phyloP scores from a whole-genome alignment of 2,888 invertebrate species.

The Clepsis dumicolana region DNA sequence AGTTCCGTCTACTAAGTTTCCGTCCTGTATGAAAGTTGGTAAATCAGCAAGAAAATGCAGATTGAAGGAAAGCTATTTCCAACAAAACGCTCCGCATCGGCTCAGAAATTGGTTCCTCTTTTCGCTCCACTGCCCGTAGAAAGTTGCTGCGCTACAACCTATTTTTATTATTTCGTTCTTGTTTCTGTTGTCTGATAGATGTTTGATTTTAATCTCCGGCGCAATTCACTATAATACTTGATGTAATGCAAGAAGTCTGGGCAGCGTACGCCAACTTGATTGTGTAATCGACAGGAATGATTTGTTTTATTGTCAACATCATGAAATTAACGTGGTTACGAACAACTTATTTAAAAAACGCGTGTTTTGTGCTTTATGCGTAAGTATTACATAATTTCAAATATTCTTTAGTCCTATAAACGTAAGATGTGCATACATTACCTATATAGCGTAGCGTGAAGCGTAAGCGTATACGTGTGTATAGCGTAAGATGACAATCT shows the following conservation, averaged over 20 bases:
- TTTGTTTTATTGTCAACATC: background rate
- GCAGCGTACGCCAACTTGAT: background rate
- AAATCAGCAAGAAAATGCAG: slow-evolving; percentile 87
- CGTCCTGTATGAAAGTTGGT: slow-evolving; percentile 80
- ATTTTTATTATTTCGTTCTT: slow-evolving; percentile 81
- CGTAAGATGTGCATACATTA: too few relatives aligned
- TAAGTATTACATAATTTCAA: too few relatives aligned
- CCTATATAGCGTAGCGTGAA: background rate
- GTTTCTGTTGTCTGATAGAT: slow-evolving; percentile 70
- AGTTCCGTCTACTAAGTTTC: slow-evolving; percentile 51
- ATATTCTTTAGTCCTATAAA: too few relatives aligned
- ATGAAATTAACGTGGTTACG: background rate
- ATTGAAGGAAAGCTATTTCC: slow-evolving; percentile 86
- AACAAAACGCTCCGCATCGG: slow-evolving; percentile 84
- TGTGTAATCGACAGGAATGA: background rate
- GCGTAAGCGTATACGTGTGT: too few relatives aligned
- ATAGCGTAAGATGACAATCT: too few relatives aligned
- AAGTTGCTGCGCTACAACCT: slow-evolving; percentile 79
- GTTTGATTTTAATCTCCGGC: slow-evolving; percentile 74
- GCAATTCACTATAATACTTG: slow-evolving; percentile 49
- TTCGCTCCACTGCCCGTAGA: slow-evolving; percentile 78
- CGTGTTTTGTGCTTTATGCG: background rate
- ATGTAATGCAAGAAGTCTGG: slow-evolving; percentile 13
- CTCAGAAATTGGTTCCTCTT: slow-evolving; percentile 84
- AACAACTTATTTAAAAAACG: background rate